phyloP scores from a whole-genome alignment of 2,888 invertebrate genomes.

The Lasioglossum vierecki region DNA sequence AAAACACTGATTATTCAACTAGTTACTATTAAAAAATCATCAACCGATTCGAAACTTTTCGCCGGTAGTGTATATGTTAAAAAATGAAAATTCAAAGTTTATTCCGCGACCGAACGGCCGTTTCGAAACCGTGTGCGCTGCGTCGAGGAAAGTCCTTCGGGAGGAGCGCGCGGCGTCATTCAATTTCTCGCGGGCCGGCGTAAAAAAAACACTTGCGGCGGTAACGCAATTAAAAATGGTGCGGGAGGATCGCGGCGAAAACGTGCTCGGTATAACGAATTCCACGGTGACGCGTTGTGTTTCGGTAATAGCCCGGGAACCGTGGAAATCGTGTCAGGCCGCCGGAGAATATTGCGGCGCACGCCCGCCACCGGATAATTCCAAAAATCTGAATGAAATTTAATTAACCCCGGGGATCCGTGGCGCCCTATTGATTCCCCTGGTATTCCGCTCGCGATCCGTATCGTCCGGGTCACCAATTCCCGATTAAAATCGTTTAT shows the following conservation, averaged over 20 bases:
- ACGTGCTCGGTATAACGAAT: constrained; percentile 58
- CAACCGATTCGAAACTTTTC: too few relatives aligned
- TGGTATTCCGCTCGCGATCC: constrained; percentile 36
- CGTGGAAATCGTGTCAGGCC: constrained; percentile 66
- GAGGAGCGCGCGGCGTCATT: constrained; percentile 1
- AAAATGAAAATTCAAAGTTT: not conserved
- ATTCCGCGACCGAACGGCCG: not conserved
- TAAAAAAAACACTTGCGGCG: constrained; percentile 49
- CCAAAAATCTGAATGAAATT: constrained; percentile 67
- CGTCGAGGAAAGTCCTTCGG: not conserved
- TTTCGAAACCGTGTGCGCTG: not conserved
- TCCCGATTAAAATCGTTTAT: constrained; percentile 53
- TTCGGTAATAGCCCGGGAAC: constrained; percentile 50
- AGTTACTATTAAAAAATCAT: too few relatives aligned
- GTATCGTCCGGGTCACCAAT: constrained; percentile 41
- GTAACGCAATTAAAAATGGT: constrained; percentile 54
- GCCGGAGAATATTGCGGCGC: constrained; percentile 35
- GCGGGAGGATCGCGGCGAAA: constrained; percentile 31
- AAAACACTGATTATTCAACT: too few relatives aligned
- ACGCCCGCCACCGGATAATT: constrained; percentile 53
- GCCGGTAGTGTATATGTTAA: too few relatives aligned
- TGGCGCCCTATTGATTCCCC: constrained; percentile 63
- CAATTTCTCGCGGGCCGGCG: constrained; percentile 29
- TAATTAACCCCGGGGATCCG: constrained; percentile 61
- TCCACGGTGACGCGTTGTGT: constrained; percentile 54